phyloP scores from a whole-genome alignment of 2,797 vertebrate species.

The Tenualosa ilisha region DNA sequence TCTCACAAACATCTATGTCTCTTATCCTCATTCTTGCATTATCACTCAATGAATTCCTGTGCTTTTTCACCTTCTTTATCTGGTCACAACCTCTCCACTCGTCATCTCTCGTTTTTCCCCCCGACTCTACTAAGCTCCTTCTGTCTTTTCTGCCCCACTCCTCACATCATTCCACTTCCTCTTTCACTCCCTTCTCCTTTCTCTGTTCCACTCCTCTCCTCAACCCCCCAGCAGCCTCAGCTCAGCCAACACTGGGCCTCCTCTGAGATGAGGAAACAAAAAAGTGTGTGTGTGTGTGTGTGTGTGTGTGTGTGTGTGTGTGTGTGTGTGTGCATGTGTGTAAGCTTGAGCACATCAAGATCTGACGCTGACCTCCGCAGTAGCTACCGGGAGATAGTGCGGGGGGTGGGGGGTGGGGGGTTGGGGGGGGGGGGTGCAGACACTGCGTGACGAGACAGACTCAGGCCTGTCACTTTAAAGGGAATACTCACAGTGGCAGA shows the following conservation, averaged over 20 bases:
- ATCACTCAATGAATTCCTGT: too few species aligned
- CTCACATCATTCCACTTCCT: too few species aligned
- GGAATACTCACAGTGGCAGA: conserved; percentile 25
- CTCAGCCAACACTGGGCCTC: neutral
- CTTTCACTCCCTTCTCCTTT: too few species aligned
- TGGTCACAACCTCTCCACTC: too few species aligned
- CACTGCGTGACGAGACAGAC: neutral
- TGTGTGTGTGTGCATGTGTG: neutral
- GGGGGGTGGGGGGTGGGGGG: neutral
- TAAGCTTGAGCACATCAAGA: neutral
- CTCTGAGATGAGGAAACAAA: neutral
- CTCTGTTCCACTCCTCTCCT: neutral
- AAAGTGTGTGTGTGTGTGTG: neutral
- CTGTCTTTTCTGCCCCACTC: too few species aligned
- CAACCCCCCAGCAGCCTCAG: too few species aligned
- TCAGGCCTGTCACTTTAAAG: conserved; percentile 27
- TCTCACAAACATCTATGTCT: too few species aligned
- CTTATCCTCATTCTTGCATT: too few species aligned
- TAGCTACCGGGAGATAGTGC: neutral
- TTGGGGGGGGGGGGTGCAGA: neutral
- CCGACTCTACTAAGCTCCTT: too few species aligned
- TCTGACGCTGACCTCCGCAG: neutral
- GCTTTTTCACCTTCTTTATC: too few species aligned
- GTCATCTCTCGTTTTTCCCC: too few species aligned
- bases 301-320: neutral